Evolutionary conservation across 2,888 invertebrate genomes (phyloP).

Genomic region (Lasioglossum vierecki): DNA sequence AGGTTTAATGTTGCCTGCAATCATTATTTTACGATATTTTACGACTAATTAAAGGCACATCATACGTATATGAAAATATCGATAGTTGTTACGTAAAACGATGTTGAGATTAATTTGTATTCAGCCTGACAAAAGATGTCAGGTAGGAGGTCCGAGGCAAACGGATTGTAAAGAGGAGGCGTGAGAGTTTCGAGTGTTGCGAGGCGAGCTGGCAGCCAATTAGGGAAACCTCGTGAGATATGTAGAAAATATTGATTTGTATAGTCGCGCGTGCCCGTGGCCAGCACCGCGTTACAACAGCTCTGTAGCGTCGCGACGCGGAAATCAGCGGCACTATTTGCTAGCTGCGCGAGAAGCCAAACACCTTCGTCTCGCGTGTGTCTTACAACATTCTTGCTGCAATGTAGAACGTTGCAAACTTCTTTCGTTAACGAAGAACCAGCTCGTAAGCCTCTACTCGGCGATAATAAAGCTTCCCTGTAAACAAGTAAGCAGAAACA

Average conservation of each 20-base stretch:
- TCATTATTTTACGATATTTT: neutral
- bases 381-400: neutral
- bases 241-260: slow-evolving; percentile 79
- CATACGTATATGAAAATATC: neutral
- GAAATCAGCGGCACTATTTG: slow-evolving; percentile 70
- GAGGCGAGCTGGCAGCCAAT: slow-evolving; percentile 61
- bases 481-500: neutral
- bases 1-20: neutral
- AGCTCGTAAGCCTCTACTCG: neutral
- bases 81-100: too few relatives aligned
- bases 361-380: neutral
- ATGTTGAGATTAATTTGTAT: neutral
- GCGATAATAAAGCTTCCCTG: neutral
- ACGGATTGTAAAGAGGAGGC: slow-evolving; percentile 12
- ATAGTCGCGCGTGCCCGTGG: slow-evolving; percentile 76
- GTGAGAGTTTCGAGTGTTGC: slow-evolving; percentile 27
- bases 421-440: neutral
- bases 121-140: neutral
- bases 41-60: neutral
- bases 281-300: slow-evolving; percentile 68
- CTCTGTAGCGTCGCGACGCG: slow-evolving; percentile 69
- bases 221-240: slow-evolving; percentile 76
- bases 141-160: slow-evolving; percentile 2
- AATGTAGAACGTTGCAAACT: neutral
- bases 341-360: slow-evolving; percentile 37